Base-by-base conservation (phyloP, 1,140 invertebrate genomes). In the Arion vulgaris region DNA sequence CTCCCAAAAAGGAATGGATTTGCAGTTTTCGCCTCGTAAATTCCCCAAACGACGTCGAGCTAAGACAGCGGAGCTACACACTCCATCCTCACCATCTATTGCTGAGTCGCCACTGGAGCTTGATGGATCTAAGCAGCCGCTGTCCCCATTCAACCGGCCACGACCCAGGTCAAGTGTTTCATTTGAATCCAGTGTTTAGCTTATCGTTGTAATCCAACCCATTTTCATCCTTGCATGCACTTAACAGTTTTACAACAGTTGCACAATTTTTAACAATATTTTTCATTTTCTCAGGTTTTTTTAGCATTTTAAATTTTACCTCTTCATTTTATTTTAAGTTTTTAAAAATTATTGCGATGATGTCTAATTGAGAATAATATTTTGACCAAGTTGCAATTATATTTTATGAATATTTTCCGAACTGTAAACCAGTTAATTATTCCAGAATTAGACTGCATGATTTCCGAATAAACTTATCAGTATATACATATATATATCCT, bases 51-150 rank as follows among this genome's bases (percentile, higher is more conserved):
- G 73, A 9, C 51, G 71, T n/a, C 79, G 76, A 19, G 79, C 83
- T 32, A 53, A 57, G 39, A 71, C 82, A 11, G 66, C 68, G 0
- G 83, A 84, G 36, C 81, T 84, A 13, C 71, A 72, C 41, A 82
- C 83, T 9, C 86, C 86, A 28, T 82, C 81, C 28, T 87, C 86
- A 5, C 86, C 86, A 57, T 83, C 82, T 26, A 79, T 85, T 57
- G 84, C 84, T 34, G 86, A 84, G 51, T 84, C 80, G 36, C 80
- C 82, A 13, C 80, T 84, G 73, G 86, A 86, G 66, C 77, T 69
- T 72, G 83, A 82, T 32, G 62, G 66, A 32, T 32, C 53, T 75
- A 36, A 53, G 45, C 53, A 36, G 36, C 45, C 62, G 23, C 45
- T 32, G 38, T 57, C 78, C 17, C 39, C 78, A 45, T 4, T 62